These are phyloP conservation scores for Mirounga angustirostris DNA, from an alignment of 2,113 vertebrate genomes.

Conservation along the genomic window DNA sequence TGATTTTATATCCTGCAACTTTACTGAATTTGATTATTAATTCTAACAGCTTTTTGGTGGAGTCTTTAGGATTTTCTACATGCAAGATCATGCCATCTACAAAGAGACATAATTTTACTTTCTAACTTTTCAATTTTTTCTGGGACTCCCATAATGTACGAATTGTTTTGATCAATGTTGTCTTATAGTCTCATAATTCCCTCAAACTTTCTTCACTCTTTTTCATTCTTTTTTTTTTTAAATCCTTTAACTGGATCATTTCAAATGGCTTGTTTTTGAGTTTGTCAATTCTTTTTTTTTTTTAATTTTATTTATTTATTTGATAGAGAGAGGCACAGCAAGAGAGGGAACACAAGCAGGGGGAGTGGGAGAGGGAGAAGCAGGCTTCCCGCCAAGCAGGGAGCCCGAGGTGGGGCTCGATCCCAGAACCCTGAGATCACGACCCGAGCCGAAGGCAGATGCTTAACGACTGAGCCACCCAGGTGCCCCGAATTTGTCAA, in stretches of 20 bases:
- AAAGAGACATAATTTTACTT: neutral
- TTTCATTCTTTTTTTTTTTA: neutral
- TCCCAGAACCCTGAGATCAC: too few relatives aligned
- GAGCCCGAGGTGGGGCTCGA: too few relatives aligned
- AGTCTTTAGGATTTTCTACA: neutral
- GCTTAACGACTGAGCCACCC: too few relatives aligned
- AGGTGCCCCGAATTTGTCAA: neutral
- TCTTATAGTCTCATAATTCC: neutral
- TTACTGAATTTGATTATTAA: neutral
- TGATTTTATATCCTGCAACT: neutral
- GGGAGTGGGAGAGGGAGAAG: too few relatives aligned
- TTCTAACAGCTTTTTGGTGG: too few relatives aligned
- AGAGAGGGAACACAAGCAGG: too few relatives aligned
- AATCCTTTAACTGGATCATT: neutral
- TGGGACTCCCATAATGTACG: neutral
- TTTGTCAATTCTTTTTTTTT: neutral
- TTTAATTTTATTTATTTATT: too few relatives aligned
- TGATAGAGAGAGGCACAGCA: too few relatives aligned
- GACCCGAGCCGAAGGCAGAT: too few relatives aligned
- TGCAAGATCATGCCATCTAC: neutral
- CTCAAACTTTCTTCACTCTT: neutral
- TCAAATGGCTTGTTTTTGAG: neutral
- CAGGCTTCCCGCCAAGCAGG: too few relatives aligned
- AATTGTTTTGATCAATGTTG: neutral
- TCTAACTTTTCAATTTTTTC: neutral